These are phyloP conservation scores for Elysia crispata DNA, from an alignment of 2,888 invertebrate genomes.

Conservation along the genomic window DNA sequence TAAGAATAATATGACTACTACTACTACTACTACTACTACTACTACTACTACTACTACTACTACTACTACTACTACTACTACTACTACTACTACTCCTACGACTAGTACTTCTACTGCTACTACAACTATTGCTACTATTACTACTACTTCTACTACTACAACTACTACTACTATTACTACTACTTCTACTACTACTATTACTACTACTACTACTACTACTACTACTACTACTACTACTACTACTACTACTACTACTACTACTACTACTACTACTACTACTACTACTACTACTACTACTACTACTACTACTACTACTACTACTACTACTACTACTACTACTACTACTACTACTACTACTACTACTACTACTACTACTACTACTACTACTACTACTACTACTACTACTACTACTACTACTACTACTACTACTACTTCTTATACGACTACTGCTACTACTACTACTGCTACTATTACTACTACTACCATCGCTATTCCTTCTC, in stretches of 20 bases:
- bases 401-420: not conserved
- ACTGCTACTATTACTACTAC: no score
- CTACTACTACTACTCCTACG: no score
- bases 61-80: no score
- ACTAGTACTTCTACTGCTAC: no score
- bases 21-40: slow-evolving; percentile 27
- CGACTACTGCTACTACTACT: no score
- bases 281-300: slow-evolving; percentile 9
- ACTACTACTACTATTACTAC: not conserved
- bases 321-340: slow-evolving; percentile 9
- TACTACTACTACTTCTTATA: no score
- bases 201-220: slow-evolving; percentile 9
- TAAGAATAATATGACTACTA: no score
- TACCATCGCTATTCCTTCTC: no score
- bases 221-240: slow-evolving; percentile 9
- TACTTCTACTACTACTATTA: not conserved
- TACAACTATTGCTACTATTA: no score
- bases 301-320: slow-evolving; percentile 9
- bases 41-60: no score
- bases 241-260: slow-evolving; percentile 9
- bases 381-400: not conserved
- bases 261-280: slow-evolving; percentile 9
- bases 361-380: not conserved
- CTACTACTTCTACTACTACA: no score
- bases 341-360: slow-evolving; percentile 9